Evolutionary conservation across 2,113 vertebrate species (phyloP).

Genomic region (Grammomys surdaster): DNA sequence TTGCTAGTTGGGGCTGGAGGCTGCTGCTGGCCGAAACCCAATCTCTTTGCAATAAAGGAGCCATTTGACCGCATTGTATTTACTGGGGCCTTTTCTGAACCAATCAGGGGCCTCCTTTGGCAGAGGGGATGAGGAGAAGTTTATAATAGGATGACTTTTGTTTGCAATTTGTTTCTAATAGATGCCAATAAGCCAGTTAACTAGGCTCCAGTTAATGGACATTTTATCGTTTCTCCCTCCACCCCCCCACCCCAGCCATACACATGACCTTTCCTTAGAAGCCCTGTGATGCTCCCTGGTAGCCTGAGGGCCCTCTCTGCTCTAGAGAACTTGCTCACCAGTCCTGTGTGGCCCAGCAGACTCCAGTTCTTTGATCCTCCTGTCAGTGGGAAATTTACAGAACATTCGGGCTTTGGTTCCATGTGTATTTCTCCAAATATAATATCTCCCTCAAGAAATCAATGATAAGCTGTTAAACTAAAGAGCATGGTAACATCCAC

Average conservation of each 20-base stretch:
- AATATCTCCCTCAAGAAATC: constrained; percentile 92
- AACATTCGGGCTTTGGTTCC: constrained; percentile 86
- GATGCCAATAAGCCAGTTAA: constrained; percentile 97
- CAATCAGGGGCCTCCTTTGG: constrained; percentile 85
- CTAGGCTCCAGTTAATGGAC: constrained; percentile 98
- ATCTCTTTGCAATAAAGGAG: constrained; percentile 84
- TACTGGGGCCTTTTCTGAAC: constrained; percentile 82
- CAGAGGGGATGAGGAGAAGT: constrained; percentile 88
- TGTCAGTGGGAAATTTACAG: constrained; percentile 91
- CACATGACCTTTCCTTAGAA: constrained; percentile 94
- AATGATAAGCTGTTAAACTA: constrained; percentile 94
- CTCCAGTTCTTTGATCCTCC: constrained; percentile 89
- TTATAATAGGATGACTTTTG: constrained; percentile 95
- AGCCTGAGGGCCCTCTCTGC: constrained; percentile 81
- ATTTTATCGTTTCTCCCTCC: constrained; percentile 95
- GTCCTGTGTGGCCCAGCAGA: constrained; percentile 80
- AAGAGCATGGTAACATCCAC: constrained; percentile 93
- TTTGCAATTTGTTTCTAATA: constrained; percentile 97
- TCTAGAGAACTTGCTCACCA: constrained; percentile 84
- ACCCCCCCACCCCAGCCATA: constrained; percentile 84
- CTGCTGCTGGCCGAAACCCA: constrained; percentile 82
- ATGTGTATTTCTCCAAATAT: constrained; percentile 92
- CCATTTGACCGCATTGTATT: constrained; percentile 82
- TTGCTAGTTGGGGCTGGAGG: constrained; percentile 77
- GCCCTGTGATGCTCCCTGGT: constrained; percentile 88